Evolutionary conservation across 1,140 invertebrate species (phyloP).

Genomic region (Trinorchestia longiramus): DNA sequence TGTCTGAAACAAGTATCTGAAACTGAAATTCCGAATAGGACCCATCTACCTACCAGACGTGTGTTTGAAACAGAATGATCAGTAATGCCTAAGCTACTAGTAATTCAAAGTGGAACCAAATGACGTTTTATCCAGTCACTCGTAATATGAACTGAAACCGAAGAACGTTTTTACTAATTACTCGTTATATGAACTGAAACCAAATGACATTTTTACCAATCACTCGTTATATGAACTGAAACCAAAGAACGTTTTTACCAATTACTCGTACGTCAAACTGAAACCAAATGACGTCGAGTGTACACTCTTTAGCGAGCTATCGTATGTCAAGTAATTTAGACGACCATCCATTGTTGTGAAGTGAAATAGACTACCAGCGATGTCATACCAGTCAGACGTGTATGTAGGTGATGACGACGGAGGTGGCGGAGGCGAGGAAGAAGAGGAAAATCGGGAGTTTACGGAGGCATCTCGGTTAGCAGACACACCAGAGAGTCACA

Average conservation of each 20-base stretch:
- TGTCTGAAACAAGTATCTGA: not conserved
- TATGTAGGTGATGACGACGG: constrained; percentile 21
- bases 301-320: not conserved
- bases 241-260: too few relatives aligned
- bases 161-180: too few relatives aligned
- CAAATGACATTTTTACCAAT: too few relatives aligned
- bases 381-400: constrained; percentile 34
- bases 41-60: not conserved
- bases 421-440: not conserved
- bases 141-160: too few relatives aligned
- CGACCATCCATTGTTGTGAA: not conserved
- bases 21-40: not conserved
- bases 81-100: not conserved
- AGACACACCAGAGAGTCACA: constrained; percentile 1
- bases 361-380: not conserved
- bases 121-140: too few relatives aligned
- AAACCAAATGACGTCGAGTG: not conserved
- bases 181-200: too few relatives aligned
- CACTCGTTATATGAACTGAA: not conserved
- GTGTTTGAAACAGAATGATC: not conserved
- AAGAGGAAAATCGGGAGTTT: constrained; percentile 2
- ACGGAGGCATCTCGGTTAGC: not conserved
- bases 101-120: too few relatives aligned
- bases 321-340: not conserved
- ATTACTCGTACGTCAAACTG: too few relatives aligned